Conservation (phyloP, 2,113 vertebrate species). For the Panthera leo region DNA sequence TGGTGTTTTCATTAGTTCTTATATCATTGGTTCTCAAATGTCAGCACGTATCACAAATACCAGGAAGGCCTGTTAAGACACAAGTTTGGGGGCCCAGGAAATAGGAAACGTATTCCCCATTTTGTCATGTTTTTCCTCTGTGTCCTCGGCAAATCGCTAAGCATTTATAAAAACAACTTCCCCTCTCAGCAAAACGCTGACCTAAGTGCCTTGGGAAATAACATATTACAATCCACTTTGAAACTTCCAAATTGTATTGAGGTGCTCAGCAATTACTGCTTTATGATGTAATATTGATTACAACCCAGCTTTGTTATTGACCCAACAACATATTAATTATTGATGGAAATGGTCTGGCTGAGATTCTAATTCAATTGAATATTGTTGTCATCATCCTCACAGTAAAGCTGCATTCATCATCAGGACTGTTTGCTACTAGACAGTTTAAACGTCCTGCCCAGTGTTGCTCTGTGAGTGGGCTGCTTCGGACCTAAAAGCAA, state of each 20-base stretch:
- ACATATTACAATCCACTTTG: conserved; percentile 18
- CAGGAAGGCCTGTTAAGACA: not conserved
- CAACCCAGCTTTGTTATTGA: not conserved
- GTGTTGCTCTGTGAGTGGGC: not conserved
- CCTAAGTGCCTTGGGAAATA: not conserved
- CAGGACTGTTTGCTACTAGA: too few relatives aligned
- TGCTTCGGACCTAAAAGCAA: not conserved
- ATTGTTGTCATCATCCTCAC: not conserved
- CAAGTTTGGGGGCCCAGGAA: not conserved
- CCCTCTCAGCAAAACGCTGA: conserved; percentile 39
- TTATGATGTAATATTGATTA: conserved; percentile 33
- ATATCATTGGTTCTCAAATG: not conserved
- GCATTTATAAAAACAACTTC: not conserved
- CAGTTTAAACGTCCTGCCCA: too few relatives aligned
- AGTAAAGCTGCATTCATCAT: not conserved
- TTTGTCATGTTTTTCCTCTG: not conserved
- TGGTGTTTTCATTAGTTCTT: not conserved
- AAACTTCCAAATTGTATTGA: conserved; percentile 13
- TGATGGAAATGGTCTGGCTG: conserved; percentile 42
- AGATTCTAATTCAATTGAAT: conserved; percentile 11
- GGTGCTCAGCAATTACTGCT: not conserved
- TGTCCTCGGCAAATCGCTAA: not conserved
- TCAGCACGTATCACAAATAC: not conserved
- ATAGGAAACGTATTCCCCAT: not conserved
- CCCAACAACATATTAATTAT: conserved; percentile 41